Percentiles rank a stretch among this genome's conserved stretches.
Evolutionary conservation across 2,113 vertebrate species (phyloP).

Genomic region (Thamnaconus septentrionalis): DNA sequence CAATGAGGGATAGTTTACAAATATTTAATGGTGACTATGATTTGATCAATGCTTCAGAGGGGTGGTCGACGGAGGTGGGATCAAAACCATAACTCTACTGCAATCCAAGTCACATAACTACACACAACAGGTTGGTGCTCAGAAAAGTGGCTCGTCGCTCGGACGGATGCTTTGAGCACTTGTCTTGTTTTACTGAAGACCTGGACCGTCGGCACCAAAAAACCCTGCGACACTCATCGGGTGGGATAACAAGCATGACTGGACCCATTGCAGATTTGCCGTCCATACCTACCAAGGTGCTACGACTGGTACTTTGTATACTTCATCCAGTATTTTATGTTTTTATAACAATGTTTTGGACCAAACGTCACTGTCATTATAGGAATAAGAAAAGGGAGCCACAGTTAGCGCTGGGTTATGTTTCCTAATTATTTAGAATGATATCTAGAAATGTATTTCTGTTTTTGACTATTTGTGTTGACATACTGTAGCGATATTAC

Average conservation of each 20-base stretch:
- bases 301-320: slow-evolving; percentile 57
- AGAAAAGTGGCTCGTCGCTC: slow-evolving; percentile 73
- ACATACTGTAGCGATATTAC: slow-evolving; percentile 57
- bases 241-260: slow-evolving; percentile 6
- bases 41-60: slow-evolving; percentile 69
- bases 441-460: slow-evolving; percentile 62
- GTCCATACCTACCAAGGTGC: slow-evolving; percentile 67
- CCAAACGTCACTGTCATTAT: slow-evolving; percentile 60
- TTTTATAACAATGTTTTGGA: slow-evolving; percentile 66
- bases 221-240: slow-evolving; percentile 3
- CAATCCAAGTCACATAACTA: slow-evolving; percentile 59
- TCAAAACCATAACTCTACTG: slow-evolving; percentile 33
- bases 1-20: slow-evolving; percentile 65
- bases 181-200: slow-evolving; percentile 39
- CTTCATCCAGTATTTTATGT: slow-evolving; percentile 57
- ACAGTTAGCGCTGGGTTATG: slow-evolving; percentile 9
- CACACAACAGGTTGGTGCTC: slow-evolving; percentile 42
- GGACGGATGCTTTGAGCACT: slow-evolving; percentile 59
- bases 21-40: slow-evolving; percentile 83
- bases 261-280: slow-evolving; percentile 36
- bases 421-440: slow-evolving; percentile 59
- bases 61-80: background rate
- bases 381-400: too few relatives aligned
- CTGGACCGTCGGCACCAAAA: slow-evolving; percentile 3
- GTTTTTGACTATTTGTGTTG: slow-evolving; percentile 57